Evolutionary conservation across 2,113 vertebrate species (phyloP).

Genomic region (Cyanoderma ruficeps): DNA sequence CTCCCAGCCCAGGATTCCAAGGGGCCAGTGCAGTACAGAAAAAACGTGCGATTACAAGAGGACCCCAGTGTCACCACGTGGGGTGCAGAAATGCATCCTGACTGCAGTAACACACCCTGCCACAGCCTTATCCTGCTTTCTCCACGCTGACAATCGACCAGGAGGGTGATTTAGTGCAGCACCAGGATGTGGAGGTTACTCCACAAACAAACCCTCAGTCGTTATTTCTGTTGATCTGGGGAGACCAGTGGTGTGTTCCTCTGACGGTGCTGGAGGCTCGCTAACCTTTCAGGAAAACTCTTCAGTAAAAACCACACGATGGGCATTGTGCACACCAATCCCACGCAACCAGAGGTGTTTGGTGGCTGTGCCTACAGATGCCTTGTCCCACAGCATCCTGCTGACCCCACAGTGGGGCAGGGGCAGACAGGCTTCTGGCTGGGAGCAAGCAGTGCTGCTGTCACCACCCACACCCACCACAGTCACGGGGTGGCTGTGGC

Average conservation of each 20-base stretch:
- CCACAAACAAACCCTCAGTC: background rate
- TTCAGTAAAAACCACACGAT: rapidly evolving
- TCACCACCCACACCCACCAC: background rate
- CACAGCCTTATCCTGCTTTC: background rate
- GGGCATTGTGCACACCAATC: background rate
- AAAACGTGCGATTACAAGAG: background rate
- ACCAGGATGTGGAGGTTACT: background rate
- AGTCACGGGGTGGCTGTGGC: background rate
- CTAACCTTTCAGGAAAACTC: background rate
- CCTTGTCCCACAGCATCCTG: rapidly evolving
- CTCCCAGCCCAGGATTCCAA: background rate
- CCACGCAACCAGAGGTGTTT: background rate
- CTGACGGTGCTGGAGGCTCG: background rate
- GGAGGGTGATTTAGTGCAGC: background rate
- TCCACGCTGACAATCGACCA: rapidly evolving
- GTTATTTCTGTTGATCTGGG: background rate
- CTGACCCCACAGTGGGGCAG: rapidly evolving
- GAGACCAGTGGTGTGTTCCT: background rate
- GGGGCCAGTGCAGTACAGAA: background rate
- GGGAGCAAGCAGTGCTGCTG: background rate
- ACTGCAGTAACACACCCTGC: background rate
- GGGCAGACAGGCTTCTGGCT: background rate
- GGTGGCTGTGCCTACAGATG: background rate
- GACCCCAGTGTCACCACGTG: rapidly evolving
- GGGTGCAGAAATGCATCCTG: background rate